Percentiles rank a stretch among this genome's conserved stretches.
These are phyloP conservation scores for Drosophila miranda DNA, from an alignment of 1,140 invertebrate species.

Conservation along the genomic window DNA sequence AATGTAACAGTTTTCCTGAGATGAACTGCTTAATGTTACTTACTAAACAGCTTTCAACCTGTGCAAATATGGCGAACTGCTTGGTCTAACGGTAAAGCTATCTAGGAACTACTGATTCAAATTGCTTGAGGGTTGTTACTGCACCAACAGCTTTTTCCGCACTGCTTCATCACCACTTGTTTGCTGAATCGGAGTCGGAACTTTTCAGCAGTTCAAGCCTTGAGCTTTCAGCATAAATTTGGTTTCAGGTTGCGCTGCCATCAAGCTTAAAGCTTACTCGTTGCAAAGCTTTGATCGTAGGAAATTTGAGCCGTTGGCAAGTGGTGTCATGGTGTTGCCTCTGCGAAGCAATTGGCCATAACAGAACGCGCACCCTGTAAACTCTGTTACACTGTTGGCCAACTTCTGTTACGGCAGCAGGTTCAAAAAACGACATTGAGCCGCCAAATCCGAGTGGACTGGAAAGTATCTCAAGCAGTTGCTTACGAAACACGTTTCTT, in stretches of 20 bases:
- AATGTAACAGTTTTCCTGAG: too few species aligned
- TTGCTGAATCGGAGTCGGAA: too few species aligned
- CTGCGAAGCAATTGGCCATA: too few species aligned
- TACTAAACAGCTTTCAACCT: too few species aligned
- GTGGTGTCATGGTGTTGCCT: too few species aligned
- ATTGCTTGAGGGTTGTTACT: background rate
- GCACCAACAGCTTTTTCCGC: background rate
- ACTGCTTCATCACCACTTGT: slow-evolving; percentile 1
- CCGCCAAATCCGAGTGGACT: background rate
- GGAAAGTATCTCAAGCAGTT: slow-evolving; percentile 2
- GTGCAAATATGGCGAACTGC: too few species aligned
- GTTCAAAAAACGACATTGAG: slow-evolving; percentile 53
- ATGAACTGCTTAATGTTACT: too few species aligned
- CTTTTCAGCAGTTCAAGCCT: background rate
- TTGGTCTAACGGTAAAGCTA: too few species aligned
- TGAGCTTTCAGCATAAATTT: too few species aligned
- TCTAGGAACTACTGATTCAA: too few species aligned
- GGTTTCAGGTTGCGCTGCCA: too few species aligned
- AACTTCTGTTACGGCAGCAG: background rate
- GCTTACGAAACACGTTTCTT: slow-evolving; percentile 47
- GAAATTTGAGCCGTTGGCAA: background rate
- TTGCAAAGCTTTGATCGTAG: slow-evolving; percentile 11
- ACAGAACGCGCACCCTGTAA: slow-evolving; percentile 7
- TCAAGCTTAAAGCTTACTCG: too few species aligned
- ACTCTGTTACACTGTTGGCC: slow-evolving; percentile 11